Evolutionary conservation across 2,113 vertebrate species (phyloP).

Genomic region (Prinia subflava): DNA sequence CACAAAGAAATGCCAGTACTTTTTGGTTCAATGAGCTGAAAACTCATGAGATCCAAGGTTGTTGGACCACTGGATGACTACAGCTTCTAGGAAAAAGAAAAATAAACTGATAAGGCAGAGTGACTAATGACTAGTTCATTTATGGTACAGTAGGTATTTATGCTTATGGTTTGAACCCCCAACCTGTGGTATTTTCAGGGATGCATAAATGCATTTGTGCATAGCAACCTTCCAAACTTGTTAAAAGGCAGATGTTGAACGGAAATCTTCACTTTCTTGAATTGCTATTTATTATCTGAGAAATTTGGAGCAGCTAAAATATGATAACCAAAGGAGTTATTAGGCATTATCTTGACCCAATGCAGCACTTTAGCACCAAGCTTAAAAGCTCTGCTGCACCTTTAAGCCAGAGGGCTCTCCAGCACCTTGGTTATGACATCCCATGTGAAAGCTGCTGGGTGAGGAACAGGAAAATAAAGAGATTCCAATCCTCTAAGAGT

Average conservation of each 20-base stretch:
- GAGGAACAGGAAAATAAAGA: not conserved
- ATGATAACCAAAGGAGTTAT: not conserved
- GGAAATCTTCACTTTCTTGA: not conserved
- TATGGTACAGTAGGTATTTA: not conserved
- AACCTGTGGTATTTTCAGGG: not conserved
- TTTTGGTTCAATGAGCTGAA: not conserved
- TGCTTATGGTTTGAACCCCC: not conserved
- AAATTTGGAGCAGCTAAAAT: not conserved
- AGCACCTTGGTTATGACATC: not conserved
- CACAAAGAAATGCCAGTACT: fast-evolving
- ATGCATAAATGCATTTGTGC: not conserved
- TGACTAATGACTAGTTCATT: not conserved
- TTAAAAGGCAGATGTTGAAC: not conserved
- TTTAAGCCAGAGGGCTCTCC: not conserved
- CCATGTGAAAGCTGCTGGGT: not conserved
- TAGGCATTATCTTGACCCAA: not conserved
- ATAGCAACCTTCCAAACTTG: not conserved
- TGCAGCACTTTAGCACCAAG: not conserved
- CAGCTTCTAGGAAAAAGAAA: not conserved
- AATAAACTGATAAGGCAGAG: not conserved
- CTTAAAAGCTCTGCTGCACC: not conserved
- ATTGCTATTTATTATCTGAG: not conserved
- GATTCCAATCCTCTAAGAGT: not conserved
- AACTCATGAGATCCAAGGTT: not conserved
- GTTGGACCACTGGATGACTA: not conserved